A percentile compares a stretch with the other conserved stretches of the same genome.
phyloP scores from a whole-genome alignment of 2,888 invertebrate species.

The Himalopsyche kuldschensis region DNA sequence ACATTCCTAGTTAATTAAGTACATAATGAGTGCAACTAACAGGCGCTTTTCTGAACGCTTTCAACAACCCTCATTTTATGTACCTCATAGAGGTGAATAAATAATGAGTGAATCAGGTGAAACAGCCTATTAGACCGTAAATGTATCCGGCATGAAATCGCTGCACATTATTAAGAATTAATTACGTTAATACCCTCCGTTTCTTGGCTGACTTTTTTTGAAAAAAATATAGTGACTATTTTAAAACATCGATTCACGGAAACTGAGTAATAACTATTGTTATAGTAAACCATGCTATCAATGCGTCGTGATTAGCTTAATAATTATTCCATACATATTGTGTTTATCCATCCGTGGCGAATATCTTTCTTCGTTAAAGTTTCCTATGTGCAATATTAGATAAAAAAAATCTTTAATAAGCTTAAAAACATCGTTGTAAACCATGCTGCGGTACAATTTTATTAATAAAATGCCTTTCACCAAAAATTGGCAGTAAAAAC shows the following conservation, averaged over 20 bases:
- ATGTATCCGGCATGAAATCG: neutral
- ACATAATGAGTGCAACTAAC: neutral
- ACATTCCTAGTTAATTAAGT: neutral
- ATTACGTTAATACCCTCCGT: neutral
- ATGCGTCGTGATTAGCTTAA: no score
- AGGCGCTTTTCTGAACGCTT: neutral
- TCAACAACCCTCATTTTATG: neutral
- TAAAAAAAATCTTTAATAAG: no score
- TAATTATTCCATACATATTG: no score
- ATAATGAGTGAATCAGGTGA: neutral
- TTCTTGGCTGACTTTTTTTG: neutral
- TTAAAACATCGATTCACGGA: neutral
- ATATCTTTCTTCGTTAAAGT: no score
- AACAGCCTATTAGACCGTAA: neutral
- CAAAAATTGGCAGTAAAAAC: no score
- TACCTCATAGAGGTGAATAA: neutral
- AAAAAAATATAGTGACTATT: neutral
- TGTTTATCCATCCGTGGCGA: no score
- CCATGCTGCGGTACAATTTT: no score
- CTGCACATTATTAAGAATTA: neutral
- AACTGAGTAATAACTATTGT: no score
- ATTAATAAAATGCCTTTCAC: no score
- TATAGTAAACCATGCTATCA: no score
- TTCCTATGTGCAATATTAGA: no score
- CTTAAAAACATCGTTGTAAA: no score